phyloP scores from a whole-genome alignment of 1,140 invertebrate genomes.

The Microvelia longipes region DNA sequence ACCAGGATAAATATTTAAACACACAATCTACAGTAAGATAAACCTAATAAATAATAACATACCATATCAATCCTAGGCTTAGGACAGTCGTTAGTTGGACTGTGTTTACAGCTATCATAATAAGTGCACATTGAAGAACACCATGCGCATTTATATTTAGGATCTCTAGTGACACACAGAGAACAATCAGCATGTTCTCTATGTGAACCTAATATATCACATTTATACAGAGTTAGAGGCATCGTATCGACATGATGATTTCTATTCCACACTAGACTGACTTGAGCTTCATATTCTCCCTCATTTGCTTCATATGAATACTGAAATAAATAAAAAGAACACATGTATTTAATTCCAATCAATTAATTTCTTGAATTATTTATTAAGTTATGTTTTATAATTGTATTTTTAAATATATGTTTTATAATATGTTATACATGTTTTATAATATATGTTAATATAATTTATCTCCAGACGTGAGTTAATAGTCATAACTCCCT shows the following conservation, averaged over 20 bases:
- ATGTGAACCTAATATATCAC: slow-evolving; percentile 80
- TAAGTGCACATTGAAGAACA: slow-evolving; percentile 76
- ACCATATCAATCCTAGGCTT: slow-evolving; percentile 83
- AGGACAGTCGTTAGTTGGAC: slow-evolving; percentile 65
- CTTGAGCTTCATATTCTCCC: slow-evolving; percentile 72
- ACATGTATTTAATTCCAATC: too few species aligned
- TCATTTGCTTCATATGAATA: slow-evolving; percentile 76
- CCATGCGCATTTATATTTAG: slow-evolving; percentile 83
- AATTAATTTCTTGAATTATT: too few species aligned
- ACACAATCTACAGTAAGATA: too few species aligned
- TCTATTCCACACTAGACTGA: slow-evolving; percentile 81
- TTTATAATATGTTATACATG: too few species aligned
- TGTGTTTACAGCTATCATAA: slow-evolving; percentile 57
- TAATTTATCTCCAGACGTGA: too few species aligned
- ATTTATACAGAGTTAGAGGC: slow-evolving; percentile 82
- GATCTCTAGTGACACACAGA: slow-evolving; percentile 73
- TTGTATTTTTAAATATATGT: too few species aligned
- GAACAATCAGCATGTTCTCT: slow-evolving; percentile 85
- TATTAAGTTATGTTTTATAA: too few species aligned
- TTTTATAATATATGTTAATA: too few species aligned
- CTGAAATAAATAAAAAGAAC: slow-evolving; percentile 29
- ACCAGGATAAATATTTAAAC: too few species aligned
- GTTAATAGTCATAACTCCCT: too few species aligned
- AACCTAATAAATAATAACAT: too few species aligned
- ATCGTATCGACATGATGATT: slow-evolving; percentile 83